Evolutionary conservation across 92 coral and sea anemone genomes (phyloP).

Genomic region (Zoanthus solanderi): DNA sequence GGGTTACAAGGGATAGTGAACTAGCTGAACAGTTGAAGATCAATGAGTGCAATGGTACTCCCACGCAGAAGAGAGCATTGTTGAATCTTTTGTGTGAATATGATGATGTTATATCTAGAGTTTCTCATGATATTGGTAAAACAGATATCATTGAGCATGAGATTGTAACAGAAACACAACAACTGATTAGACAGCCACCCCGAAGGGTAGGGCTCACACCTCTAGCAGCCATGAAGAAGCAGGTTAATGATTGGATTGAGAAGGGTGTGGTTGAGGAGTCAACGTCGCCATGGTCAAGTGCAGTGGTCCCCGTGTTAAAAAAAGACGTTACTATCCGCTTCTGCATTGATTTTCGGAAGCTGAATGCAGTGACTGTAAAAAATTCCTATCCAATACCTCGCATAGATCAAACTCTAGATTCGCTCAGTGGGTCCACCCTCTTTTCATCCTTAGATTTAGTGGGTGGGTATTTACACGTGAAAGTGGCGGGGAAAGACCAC

Average conservation of each 20-base stretch:
- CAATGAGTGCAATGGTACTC: not conserved
- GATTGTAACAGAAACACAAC: not conserved
- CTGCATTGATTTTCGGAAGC: constrained; percentile 2
- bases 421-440: no score
- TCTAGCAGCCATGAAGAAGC: not conserved
- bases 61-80: not conserved
- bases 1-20: no score
- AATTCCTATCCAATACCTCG: constrained; percentile 2
- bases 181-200: constrained; percentile 7
- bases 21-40: not conserved
- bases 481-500: constrained; percentile 8
- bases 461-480: constrained; percentile 9
- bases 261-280: constrained; percentile 18
- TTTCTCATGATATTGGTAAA: not conserved
- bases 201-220: not conserved
- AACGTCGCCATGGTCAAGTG: constrained; percentile 5
- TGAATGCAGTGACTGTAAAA: constrained; percentile 14
- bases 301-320: constrained; percentile 5
- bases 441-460: not conserved
- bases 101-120: not conserved
- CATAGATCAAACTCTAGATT: not conserved
- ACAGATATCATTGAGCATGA: constrained; percentile 8
- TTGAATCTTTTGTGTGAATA: constrained; percentile 3
- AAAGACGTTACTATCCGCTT: constrained; percentile 1
- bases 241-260: not conserved